Evolutionary conservation across 2,113 vertebrate genomes (phyloP).

Genomic region (Cephalopholis sonnerati): DNA sequence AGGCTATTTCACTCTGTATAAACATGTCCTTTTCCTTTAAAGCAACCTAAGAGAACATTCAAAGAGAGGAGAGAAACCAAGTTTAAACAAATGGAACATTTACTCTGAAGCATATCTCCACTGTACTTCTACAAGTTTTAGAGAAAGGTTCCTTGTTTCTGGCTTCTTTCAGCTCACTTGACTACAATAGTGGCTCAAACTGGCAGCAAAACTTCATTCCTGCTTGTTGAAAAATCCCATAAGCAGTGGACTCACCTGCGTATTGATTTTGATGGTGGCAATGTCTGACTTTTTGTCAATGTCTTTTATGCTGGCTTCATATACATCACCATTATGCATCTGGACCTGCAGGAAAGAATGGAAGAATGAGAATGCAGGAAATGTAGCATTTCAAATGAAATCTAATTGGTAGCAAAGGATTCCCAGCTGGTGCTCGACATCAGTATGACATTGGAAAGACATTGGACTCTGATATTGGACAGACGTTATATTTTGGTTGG

Average conservation of each 20-base stretch:
- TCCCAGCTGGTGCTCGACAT: too few relatives aligned
- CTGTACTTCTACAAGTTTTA: not conserved
- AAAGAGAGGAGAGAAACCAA: not conserved
- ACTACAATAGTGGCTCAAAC: not conserved
- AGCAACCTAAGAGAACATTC: not conserved
- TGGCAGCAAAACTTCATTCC: not conserved
- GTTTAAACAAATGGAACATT: not conserved
- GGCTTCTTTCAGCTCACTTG: not conserved
- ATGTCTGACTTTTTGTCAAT: constrained; percentile 97
- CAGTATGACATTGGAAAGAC: too few relatives aligned
- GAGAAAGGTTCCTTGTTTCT: not conserved
- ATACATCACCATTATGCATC: constrained; percentile 89
- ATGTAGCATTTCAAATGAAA: not conserved
- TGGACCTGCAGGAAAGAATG: constrained; percentile 82
- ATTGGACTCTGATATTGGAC: too few relatives aligned
- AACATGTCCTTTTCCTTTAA: not conserved
- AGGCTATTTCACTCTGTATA: not conserved
- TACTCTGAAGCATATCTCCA: not conserved
- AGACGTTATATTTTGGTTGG: too few relatives aligned
- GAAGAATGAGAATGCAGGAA: not conserved
- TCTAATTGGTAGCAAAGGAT: not conserved
- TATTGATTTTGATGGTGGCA: constrained; percentile 93
- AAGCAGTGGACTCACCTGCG: constrained; percentile 83
- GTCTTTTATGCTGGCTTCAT: constrained; percentile 92
- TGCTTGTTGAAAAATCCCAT: not conserved